phyloP scores from a whole-genome alignment of 2,797 vertebrate species.

The Cossypha polioptera region DNA sequence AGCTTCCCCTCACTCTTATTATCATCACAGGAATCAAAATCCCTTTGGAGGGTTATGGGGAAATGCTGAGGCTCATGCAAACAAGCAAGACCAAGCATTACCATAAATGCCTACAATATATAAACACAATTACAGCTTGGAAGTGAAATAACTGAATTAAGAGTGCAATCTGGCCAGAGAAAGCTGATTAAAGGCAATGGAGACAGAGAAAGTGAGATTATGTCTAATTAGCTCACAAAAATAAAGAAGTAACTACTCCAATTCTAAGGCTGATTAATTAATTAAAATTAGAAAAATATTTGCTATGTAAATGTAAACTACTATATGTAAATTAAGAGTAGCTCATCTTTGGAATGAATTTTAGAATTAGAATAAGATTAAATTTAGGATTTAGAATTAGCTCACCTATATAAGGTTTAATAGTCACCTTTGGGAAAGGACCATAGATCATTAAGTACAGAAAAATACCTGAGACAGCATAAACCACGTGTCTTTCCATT shows the following conservation, averaged over 20 bases:
- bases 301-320: not conserved
- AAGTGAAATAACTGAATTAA: not conserved
- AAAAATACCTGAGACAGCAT: not conserved
- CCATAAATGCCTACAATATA: not conserved
- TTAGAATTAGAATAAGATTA: not conserved
- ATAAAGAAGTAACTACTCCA: not conserved
- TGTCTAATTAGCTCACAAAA: not conserved
- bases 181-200: not conserved
- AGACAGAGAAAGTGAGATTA: not conserved
- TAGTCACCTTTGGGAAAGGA: not conserved
- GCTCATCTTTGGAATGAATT: not conserved
- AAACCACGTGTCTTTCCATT: not conserved
- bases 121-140: not conserved
- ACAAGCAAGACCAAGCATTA: not conserved
- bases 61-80: not conserved
- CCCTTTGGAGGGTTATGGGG: not conserved
- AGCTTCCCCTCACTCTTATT: not conserved
- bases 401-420: not conserved
- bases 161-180: not conserved
- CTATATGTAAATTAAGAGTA: not conserved
- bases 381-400: not conserved
- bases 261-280: not conserved
- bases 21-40: not conserved
- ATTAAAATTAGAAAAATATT: not conserved
- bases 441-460: not conserved